Percentiles rank a stretch among this genome's conserved stretches.
These are phyloP conservation scores for Phallusia fumigata DNA, from an alignment of 23 tunicate genomes.

Conservation along the genomic window DNA sequence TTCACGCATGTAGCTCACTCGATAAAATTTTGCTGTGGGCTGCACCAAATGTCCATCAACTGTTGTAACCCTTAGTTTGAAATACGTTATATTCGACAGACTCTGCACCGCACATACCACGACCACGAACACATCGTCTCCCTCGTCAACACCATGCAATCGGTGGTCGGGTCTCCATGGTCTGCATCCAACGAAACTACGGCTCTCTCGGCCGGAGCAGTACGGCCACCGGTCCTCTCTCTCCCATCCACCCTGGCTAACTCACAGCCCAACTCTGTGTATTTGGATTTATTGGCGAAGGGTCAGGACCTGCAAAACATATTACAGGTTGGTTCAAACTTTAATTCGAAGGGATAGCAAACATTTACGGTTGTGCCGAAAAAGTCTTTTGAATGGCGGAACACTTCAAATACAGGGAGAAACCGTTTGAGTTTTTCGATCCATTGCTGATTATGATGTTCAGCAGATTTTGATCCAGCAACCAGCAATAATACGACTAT, in stretches of 20 bases:
- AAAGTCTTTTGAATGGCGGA: too few relatives aligned
- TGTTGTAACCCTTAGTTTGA: too few relatives aligned
- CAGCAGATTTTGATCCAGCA: too few relatives aligned
- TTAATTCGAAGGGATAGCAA: too few relatives aligned
- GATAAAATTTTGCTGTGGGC: too few relatives aligned
- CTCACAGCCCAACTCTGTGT: constrained; percentile 45
- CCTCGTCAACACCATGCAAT: constrained; percentile 34
- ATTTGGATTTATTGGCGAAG: constrained; percentile 40
- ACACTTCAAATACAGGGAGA: too few relatives aligned
- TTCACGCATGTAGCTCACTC: too few relatives aligned
- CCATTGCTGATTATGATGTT: too few relatives aligned
- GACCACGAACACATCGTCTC: constrained; percentile 61
- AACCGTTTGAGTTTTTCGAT: too few relatives aligned
- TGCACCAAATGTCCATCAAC: too few relatives aligned
- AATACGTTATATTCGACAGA: constrained; percentile 10
- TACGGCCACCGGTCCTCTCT: constrained; percentile 26
- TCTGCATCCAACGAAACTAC: neutral
- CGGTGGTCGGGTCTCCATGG: constrained; percentile 4
- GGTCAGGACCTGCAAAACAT: constrained; percentile 69
- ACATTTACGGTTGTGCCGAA: neutral
- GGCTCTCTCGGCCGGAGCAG: neutral
- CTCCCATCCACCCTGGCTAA: neutral
- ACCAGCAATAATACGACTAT: too few relatives aligned
- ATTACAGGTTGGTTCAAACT: constrained; percentile 20
- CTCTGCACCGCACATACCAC: constrained; percentile 40